These are phyloP conservation scores for Dendrolimus pini DNA, from an alignment of 2,888 invertebrate species.

Conservation along the genomic window DNA sequence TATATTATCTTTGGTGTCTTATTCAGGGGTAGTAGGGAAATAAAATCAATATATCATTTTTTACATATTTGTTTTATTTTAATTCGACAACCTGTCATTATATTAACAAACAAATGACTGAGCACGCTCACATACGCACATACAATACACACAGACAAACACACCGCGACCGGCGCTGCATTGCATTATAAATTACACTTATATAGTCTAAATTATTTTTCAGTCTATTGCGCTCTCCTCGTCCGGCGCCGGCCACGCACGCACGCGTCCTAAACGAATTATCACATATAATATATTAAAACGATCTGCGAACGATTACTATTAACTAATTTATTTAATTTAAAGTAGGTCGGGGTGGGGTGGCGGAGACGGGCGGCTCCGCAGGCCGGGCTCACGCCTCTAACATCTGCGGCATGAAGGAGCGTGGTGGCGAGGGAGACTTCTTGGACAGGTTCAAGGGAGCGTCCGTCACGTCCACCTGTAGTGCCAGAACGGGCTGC, in stretches of 20 bases:
- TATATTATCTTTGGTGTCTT: no score
- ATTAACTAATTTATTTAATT: slow-evolving; percentile 70
- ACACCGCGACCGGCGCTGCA: slow-evolving; percentile 79
- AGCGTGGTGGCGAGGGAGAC: slow-evolving; percentile 78
- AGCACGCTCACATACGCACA: slow-evolving; percentile 80
- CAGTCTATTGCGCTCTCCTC: slow-evolving; percentile 78
- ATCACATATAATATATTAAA: slow-evolving; percentile 83
- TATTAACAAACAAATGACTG: slow-evolving; percentile 80
- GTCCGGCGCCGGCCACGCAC: slow-evolving; percentile 74
- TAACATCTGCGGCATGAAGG: slow-evolving; percentile 79
- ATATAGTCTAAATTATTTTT: slow-evolving; percentile 77
- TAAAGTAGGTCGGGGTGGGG: slow-evolving; percentile 74
- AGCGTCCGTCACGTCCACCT: slow-evolving; percentile 89
- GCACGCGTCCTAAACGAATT: slow-evolving; percentile 76
- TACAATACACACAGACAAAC: slow-evolving; percentile 77
- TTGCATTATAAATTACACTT: slow-evolving; percentile 81
- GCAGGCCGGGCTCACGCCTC: slow-evolving; percentile 79
- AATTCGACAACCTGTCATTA: slow-evolving; percentile 87
- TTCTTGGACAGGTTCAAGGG: slow-evolving; percentile 94
- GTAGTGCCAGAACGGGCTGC: slow-evolving; percentile 69
- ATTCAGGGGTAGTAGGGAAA: slow-evolving; percentile 20
- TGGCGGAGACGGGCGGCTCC: slow-evolving; percentile 68
- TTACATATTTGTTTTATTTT: slow-evolving; percentile 77
- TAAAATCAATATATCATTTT: slow-evolving; percentile 52
- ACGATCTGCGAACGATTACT: slow-evolving; percentile 76